Conservation (phyloP, 2,888 invertebrate species). For the Galeopsomyia nigrocyanea region DNA sequence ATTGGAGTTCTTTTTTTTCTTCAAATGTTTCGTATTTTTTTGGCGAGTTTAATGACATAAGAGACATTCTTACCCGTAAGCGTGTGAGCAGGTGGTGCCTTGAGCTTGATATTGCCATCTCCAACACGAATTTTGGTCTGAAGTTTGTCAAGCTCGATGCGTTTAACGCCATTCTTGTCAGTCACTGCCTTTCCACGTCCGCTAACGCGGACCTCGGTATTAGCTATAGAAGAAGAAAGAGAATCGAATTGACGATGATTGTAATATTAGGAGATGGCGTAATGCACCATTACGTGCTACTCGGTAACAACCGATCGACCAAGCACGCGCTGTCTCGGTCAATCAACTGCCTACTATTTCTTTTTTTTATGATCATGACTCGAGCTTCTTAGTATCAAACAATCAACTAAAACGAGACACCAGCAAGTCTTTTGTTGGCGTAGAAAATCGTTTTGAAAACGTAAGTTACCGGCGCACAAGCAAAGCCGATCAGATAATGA, state of each 20-base stretch:
- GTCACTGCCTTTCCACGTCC: slow-evolving; percentile 73
- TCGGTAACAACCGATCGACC: no score
- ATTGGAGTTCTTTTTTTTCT: neutral
- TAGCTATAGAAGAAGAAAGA: slow-evolving; percentile 68
- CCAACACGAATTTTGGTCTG: slow-evolving; percentile 75
- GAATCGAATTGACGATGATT: neutral
- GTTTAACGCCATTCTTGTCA: slow-evolving; percentile 74
- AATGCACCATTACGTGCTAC: no score
- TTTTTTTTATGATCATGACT: neutral
- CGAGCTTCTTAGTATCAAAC: neutral
- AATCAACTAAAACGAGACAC: slow-evolving; percentile 1
- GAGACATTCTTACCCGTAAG: slow-evolving; percentile 56
- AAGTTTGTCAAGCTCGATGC: slow-evolving; percentile 75
- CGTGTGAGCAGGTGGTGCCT: slow-evolving; percentile 63
- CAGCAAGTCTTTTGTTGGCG: neutral
- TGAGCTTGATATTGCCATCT: slow-evolving; percentile 73
- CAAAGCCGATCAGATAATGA: neutral
- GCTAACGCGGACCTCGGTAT: slow-evolving; percentile 73
- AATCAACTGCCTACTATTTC: neutral
- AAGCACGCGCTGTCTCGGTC: no score
- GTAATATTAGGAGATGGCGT: neutral
- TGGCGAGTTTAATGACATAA: neutral
- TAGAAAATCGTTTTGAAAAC: neutral
- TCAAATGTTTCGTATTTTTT: neutral
- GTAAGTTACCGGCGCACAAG: neutral